Evolutionary conservation across 2,113 vertebrate species (phyloP).

Genomic region (Euleptes europaea): DNA sequence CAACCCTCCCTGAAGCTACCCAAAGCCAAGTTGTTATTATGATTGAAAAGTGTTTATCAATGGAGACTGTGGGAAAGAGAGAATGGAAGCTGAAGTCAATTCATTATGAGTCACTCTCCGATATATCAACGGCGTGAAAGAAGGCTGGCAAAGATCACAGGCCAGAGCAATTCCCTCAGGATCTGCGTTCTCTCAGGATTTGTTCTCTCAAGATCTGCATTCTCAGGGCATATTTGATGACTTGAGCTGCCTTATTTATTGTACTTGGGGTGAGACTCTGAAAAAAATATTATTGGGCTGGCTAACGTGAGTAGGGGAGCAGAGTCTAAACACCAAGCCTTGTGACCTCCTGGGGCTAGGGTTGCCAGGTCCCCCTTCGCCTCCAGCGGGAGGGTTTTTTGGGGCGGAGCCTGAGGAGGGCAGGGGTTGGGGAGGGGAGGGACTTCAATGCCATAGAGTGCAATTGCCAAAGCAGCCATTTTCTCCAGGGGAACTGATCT

Average conservation of each 20-base stretch:
- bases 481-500: no score
- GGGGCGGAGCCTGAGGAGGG: no score
- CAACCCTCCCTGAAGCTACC: conserved; percentile 19
- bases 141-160: background rate
- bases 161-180: background rate
- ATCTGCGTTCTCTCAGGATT: no score
- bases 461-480: no score
- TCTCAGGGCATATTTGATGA: background rate
- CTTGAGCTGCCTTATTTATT: background rate
- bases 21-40: conserved; percentile 13
- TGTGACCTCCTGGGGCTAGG: no score
- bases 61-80: accelerated
- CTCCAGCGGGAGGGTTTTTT: no score
- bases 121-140: background rate
- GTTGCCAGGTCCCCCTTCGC: no score
- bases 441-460: no score
- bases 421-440: no score
- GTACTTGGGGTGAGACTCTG: background rate
- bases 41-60: conserved; percentile 5
- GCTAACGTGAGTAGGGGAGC: background rate
- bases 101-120: background rate
- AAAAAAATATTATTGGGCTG: background rate
- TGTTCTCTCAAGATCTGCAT: background rate
- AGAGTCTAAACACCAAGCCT: background rate
- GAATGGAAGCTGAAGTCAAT: background rate